These are phyloP conservation scores for Gasterosteus nipponicus DNA, from an alignment of 2,113 vertebrate genomes.

Conservation along the genomic window DNA sequence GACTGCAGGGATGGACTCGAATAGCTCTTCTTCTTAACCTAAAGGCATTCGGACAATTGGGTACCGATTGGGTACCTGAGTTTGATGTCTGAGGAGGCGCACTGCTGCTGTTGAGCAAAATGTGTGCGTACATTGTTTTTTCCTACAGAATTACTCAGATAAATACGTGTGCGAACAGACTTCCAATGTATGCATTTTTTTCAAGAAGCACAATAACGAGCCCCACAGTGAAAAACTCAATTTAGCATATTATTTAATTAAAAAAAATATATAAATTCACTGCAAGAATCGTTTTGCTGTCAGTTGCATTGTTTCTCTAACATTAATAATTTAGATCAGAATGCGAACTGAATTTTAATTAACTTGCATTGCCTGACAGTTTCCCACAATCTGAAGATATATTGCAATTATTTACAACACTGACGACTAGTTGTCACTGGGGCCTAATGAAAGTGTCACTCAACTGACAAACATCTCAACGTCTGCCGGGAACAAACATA, in stretches of 20 bases:
- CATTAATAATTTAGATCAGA: background rate
- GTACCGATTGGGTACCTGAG: background rate
- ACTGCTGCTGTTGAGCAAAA: constrained; percentile 11
- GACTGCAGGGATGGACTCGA: constrained; percentile 15
- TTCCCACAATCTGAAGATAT: background rate
- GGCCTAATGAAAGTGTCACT: background rate
- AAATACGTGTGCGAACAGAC: background rate
- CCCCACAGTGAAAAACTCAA: background rate
- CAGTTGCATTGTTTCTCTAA: background rate
- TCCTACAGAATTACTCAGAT: background rate
- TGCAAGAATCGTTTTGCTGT: background rate
- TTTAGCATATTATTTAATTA: background rate
- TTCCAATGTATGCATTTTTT: background rate
- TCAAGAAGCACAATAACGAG: background rate
- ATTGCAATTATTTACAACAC: background rate
- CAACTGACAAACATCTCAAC: background rate
- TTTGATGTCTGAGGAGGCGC: constrained; percentile 2
- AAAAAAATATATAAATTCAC: background rate
- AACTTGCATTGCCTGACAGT: background rate
- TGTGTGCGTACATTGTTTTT: constrained; percentile 16
- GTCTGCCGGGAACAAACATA: background rate
- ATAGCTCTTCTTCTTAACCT: constrained; percentile 5
- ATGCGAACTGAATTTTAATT: background rate
- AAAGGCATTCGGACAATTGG: background rate
- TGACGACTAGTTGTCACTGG: constrained; percentile 6